Evolutionary conservation across 1,140 invertebrate species (phyloP).

Genomic region (Popillia japonica): DNA sequence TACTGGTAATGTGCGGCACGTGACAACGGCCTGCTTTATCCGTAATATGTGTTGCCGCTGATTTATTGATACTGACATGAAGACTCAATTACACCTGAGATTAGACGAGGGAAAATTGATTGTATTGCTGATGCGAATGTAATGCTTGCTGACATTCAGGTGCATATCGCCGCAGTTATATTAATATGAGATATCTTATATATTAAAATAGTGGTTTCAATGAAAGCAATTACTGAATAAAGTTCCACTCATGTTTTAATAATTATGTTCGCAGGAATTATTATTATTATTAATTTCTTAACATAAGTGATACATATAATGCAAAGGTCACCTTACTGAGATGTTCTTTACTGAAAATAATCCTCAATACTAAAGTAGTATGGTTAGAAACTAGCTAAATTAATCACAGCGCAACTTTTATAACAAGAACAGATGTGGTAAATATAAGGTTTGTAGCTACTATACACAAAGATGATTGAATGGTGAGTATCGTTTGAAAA

Average conservation of each 20-base stretch:
- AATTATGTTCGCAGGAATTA: too few species aligned
- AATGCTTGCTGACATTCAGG: background rate
- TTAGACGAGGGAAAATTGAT: conserved; percentile 29
- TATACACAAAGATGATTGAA: too few species aligned
- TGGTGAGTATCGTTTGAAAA: too few species aligned
- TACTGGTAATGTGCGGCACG: conserved; percentile 52
- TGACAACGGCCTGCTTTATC: conserved; percentile 51
- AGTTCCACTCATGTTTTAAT: too few species aligned
- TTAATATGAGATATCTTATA: background rate
- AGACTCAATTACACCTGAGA: conserved; percentile 50
- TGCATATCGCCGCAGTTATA: background rate
- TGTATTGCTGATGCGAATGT: background rate
- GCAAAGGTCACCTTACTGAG: too few species aligned
- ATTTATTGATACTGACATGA: conserved; percentile 55
- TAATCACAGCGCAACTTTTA: too few species aligned
- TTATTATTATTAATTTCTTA: too few species aligned
- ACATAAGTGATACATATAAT: too few species aligned
- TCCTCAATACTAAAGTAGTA: too few species aligned
- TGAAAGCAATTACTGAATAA: background rate
- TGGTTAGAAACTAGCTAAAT: too few species aligned
- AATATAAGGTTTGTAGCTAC: too few species aligned
- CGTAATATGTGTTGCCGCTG: conserved; percentile 51
- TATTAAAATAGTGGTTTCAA: background rate
- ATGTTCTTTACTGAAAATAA: background rate
- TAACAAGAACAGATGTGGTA: too few species aligned